A percentile compares a stretch with the other conserved stretches of the same genome.
These are phyloP conservation scores for Callaeas wilsoni DNA, from an alignment of 2,113 vertebrate genomes.

Conservation along the genomic window DNA sequence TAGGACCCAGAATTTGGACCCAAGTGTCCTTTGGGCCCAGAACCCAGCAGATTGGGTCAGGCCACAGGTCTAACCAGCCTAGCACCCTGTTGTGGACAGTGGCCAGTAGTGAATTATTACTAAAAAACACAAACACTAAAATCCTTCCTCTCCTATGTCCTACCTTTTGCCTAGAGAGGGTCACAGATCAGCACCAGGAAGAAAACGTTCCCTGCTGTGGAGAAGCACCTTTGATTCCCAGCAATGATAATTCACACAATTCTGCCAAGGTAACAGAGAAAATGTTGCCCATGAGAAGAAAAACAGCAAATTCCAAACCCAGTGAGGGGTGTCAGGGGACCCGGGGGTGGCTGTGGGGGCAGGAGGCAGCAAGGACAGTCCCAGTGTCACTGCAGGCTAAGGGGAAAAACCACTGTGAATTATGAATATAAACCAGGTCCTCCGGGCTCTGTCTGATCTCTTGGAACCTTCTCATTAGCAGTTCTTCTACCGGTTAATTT, in stretches of 20 bases:
- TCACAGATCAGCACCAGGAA: neutral
- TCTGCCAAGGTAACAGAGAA: neutral
- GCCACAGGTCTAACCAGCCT: neutral
- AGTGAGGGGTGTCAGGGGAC: neutral
- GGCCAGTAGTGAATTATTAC: neutral
- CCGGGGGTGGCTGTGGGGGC: neutral
- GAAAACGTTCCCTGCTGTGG: neutral
- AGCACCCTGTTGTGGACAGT: neutral
- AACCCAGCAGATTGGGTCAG: neutral
- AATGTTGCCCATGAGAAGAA: neutral
- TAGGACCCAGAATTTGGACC: neutral
- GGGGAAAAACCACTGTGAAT: neutral
- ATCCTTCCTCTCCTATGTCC: neutral
- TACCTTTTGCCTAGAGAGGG: neutral
- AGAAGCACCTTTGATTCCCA: constrained; percentile 20
- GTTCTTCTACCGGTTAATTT: neutral
- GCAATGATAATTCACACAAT: neutral
- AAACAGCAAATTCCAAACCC: neutral
- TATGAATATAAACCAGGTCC: neutral
- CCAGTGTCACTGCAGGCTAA: neutral
- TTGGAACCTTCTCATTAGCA: neutral
- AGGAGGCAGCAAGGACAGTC: neutral
- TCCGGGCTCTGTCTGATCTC: neutral
- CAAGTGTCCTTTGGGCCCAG: neutral
- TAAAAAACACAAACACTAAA: neutral